A percentile compares a stretch with the other conserved stretches of the same genome.
Conservation (phyloP, 1,140 invertebrate genomes). For the Saccostrea glomerata region DNA sequence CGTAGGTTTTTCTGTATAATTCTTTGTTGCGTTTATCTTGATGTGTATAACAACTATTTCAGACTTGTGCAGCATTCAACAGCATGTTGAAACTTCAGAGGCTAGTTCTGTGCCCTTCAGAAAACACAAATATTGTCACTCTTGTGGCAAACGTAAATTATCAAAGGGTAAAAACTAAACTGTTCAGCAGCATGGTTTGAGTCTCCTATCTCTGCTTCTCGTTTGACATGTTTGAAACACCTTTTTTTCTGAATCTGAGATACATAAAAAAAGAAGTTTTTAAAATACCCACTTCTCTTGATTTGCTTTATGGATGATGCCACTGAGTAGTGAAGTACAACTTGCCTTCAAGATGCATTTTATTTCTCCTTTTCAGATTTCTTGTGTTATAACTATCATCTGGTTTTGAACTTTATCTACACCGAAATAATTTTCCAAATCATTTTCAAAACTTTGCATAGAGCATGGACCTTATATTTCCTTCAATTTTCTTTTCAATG, state of each 20-base stretch:
- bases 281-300: background rate
- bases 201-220: background rate
- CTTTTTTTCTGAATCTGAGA: background rate
- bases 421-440: too few species aligned
- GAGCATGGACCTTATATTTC: too few species aligned
- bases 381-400: too few species aligned
- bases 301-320: background rate
- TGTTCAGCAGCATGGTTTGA: background rate
- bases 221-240: background rate
- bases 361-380: too few species aligned
- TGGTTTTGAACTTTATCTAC: too few species aligned
- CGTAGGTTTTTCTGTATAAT: background rate
- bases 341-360: too few species aligned
- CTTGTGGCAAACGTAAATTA: conserved; percentile 20
- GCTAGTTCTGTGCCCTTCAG: background rate
- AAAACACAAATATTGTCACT: conserved; percentile 1
- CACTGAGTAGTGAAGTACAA: background rate
- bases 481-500: too few species aligned
- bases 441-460: too few species aligned
- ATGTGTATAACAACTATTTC: background rate
- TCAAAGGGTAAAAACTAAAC: background rate
- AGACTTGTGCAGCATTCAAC: background rate
- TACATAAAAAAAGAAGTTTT: background rate
- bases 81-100: background rate
- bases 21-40: background rate